A percentile compares a stretch with the other conserved stretches of the same genome.
These are phyloP conservation scores for Scopus umbretta DNA, from an alignment of 2,113 vertebrate species.

Conservation along the genomic window DNA sequence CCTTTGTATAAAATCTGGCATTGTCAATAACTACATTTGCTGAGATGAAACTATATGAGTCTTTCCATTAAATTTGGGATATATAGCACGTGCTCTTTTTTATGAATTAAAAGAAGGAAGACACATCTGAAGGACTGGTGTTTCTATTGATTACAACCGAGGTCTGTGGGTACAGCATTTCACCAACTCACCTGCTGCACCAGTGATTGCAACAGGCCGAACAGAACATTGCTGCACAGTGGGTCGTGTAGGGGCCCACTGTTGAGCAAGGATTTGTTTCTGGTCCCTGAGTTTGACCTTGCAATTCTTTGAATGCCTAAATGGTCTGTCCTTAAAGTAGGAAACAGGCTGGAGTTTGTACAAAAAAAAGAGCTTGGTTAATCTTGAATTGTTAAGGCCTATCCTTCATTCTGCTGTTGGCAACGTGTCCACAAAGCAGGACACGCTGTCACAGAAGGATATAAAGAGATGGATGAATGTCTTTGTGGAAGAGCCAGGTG, in stretches of 20 bases:
- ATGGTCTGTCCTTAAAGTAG: background rate
- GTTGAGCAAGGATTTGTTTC: background rate
- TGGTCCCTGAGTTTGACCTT: background rate
- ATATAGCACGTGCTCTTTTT: background rate
- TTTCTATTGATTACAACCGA: background rate
- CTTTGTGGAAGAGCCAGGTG: slow-evolving; percentile 4
- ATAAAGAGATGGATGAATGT: background rate
- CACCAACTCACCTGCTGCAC: background rate
- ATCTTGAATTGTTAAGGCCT: background rate
- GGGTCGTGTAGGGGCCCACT: background rate
- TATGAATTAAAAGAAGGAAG: background rate
- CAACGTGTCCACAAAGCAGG: background rate
- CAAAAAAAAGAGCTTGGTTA: background rate
- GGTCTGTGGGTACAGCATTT: background rate
- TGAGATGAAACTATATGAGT: background rate
- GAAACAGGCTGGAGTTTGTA: background rate
- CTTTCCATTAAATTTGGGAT: background rate
- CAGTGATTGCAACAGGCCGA: background rate
- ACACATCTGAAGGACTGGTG: background rate
- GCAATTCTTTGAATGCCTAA: background rate
- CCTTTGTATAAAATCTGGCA: background rate
- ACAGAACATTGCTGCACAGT: background rate
- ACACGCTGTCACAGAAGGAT: background rate
- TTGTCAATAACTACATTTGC: background rate
- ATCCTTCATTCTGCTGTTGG: background rate